Percentiles rank a stretch among this genome's conserved stretches.
These are phyloP conservation scores for Odocoileus virginianus DNA, from an alignment of 2,113 vertebrate genomes.

Conservation along the genomic window DNA sequence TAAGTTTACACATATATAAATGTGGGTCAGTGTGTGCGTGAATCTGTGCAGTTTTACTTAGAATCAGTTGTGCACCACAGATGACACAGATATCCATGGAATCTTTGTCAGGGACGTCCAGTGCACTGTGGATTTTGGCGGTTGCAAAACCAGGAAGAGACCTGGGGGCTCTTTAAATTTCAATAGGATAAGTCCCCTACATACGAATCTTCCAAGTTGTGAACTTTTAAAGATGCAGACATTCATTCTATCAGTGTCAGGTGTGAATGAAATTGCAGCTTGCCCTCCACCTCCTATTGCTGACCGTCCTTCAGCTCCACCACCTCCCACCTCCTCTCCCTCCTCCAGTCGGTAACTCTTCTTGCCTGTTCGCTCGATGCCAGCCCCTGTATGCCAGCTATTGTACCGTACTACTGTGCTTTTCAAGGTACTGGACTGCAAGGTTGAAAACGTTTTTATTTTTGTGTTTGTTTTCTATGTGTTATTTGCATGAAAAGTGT, in stretches of 20 bases:
- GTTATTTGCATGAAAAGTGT: neutral
- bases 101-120: neutral
- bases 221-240: neutral
- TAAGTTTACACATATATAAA: neutral
- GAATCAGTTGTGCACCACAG: neutral
- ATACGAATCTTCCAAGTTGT: neutral
- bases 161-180: neutral
- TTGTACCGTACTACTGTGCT: neutral
- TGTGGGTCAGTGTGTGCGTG: neutral
- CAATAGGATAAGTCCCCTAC: neutral
- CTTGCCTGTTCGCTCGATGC: neutral
- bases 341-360: neutral
- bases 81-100: neutral
- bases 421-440: neutral
- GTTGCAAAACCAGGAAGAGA: neutral
- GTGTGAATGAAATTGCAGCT: neutral
- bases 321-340: neutral
- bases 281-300: neutral
- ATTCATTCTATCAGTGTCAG: neutral
- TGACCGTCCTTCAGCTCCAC: neutral
- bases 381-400: neutral
- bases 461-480: neutral
- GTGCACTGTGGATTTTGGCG: neutral
- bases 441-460: neutral
- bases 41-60: neutral